These are phyloP conservation scores for Nerophis ophidion DNA, from an alignment of 2,113 vertebrate genomes.

Conservation along the genomic window DNA sequence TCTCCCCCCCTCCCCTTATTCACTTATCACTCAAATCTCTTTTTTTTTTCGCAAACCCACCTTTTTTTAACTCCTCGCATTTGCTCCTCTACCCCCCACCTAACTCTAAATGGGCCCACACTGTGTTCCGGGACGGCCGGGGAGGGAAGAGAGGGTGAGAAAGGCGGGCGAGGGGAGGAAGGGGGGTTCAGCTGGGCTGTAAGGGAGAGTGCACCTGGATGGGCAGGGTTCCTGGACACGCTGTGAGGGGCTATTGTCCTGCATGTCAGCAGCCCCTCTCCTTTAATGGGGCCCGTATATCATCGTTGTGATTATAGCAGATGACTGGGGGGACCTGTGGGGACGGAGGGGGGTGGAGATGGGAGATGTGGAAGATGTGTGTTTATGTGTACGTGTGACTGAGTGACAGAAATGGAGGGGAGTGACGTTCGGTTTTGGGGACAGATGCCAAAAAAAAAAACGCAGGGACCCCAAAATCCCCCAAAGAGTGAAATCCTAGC, in stretches of 20 bases:
- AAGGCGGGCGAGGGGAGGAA: conserved; percentile 25
- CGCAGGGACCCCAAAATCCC: conserved; percentile 65
- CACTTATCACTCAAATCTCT: conserved; percentile 29
- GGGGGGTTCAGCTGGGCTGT: conserved; percentile 46
- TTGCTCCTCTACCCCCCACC: conserved; percentile 50
- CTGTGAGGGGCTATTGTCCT: conserved; percentile 76
- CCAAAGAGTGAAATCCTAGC: conserved; percentile 72
- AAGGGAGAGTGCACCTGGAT: conserved; percentile 67
- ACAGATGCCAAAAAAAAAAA: conserved; percentile 73
- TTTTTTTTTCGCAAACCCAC: conserved; percentile 40
- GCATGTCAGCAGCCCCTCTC: conserved; percentile 69
- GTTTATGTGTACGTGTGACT: conserved; percentile 36
- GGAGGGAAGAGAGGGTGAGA: conserved; percentile 17
- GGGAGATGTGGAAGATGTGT: conserved; percentile 45
- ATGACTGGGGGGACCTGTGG: conserved; percentile 58
- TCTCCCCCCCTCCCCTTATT: conserved; percentile 22
- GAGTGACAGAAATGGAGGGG: conserved; percentile 27
- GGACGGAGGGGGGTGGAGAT: conserved; percentile 36
- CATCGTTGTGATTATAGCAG: conserved; percentile 66
- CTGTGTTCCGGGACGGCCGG: conserved; percentile 35
- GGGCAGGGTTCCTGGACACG: conserved; percentile 67
- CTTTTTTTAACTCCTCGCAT: conserved; percentile 27
- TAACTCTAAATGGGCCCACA: conserved; percentile 53
- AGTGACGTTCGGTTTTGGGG: conserved; percentile 58
- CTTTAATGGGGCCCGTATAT: conserved; percentile 68